phyloP scores from a whole-genome alignment of 2,113 vertebrate species.

The Cyanoramphus novaezelandiae region DNA sequence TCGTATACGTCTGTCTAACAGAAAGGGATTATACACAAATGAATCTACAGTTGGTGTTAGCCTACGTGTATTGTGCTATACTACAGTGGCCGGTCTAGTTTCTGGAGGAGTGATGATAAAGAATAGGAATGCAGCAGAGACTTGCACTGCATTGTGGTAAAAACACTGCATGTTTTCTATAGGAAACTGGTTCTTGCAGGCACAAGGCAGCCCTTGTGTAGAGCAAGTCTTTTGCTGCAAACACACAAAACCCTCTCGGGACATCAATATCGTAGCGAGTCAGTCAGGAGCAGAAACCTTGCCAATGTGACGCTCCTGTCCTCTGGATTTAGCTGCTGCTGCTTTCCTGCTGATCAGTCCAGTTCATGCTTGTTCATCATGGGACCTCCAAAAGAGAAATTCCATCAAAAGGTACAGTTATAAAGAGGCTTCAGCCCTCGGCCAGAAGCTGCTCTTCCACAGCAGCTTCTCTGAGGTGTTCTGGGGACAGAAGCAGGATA shows the following conservation, averaged over 20 bases:
- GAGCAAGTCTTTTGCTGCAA: background rate
- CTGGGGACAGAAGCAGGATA: background rate
- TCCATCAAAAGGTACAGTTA: background rate
- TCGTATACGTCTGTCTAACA: background rate
- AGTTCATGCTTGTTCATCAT: background rate
- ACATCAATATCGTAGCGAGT: background rate
- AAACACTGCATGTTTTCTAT: background rate
- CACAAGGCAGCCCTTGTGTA: background rate
- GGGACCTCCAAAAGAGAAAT: background rate
- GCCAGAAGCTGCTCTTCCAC: background rate
- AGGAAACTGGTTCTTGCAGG: background rate
- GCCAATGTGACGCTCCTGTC: background rate
- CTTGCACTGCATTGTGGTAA: background rate
- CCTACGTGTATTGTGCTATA: background rate
- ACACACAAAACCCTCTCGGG: background rate
- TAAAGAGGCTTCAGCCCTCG: background rate
- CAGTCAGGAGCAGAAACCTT: background rate
- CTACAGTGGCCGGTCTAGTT: background rate
- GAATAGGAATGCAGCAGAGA: background rate
- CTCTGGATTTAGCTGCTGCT: background rate
- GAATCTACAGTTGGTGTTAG: background rate
- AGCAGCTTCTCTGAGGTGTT: background rate
- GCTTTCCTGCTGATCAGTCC: background rate
- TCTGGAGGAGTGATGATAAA: constrained; percentile 43
- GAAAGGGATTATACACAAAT: constrained; percentile 19